phyloP scores from a whole-genome alignment of 2,113 vertebrate genomes.

The Platichthys stellatus region DNA sequence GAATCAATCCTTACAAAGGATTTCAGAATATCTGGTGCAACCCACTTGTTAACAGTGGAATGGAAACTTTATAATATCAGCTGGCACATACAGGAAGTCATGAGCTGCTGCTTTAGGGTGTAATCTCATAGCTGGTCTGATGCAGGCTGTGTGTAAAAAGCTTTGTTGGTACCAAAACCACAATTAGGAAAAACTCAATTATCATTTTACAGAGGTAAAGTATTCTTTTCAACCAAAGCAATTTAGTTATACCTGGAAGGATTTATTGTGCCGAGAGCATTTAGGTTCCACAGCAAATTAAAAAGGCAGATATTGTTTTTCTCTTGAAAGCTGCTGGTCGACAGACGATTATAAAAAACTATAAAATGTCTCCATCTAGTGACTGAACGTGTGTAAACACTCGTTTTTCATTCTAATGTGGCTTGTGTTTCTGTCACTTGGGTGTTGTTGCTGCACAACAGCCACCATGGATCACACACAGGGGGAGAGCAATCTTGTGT shows the following conservation, averaged over 20 bases:
- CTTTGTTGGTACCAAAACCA: too few species aligned
- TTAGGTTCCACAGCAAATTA: background rate
- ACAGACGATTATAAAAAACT: conserved; percentile 5
- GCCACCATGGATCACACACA: background rate
- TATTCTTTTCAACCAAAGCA: background rate
- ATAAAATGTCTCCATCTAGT: conserved; percentile 71
- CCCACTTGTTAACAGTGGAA: background rate
- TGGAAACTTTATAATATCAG: background rate
- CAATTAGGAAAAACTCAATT: background rate
- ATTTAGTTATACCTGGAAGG: too few species aligned
- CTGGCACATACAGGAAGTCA: background rate
- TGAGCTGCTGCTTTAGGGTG: background rate
- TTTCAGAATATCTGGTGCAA: background rate
- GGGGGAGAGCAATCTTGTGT: background rate
- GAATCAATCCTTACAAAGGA: background rate
- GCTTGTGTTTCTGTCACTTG: background rate
- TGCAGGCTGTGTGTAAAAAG: too few species aligned
- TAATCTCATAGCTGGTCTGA: background rate
- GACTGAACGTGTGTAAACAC: conserved; percentile 14
- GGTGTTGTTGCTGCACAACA: background rate
- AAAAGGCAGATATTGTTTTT: background rate
- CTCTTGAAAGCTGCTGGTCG: background rate
- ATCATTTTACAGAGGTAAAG: background rate
- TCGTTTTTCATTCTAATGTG: background rate
- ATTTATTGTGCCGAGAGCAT: background rate